Base-by-base conservation (phyloP, 2,888 invertebrate genomes). In the Arrhopalites spinosus region DNA sequence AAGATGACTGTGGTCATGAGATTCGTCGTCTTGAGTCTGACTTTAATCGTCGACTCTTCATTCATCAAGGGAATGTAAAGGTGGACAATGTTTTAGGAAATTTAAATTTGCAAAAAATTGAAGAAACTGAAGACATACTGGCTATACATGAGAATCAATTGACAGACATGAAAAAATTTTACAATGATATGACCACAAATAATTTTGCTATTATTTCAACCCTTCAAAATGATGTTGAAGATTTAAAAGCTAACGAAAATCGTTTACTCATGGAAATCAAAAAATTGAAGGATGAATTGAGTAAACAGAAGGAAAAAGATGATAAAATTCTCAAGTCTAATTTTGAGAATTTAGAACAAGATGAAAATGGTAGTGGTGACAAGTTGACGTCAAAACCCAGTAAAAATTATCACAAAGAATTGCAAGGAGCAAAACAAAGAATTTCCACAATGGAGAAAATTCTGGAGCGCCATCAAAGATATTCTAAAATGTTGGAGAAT, bases 231-330 rank as follows among this genome's bases (percentile, higher is more conserved):
- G 77, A 74, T 50, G 68, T 77, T n/a, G 77, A 67, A 45, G 53
- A 47, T 43, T 68, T 61, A 27, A 77, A 77, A 47, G 2, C 59
- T 2, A 70, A 69, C 27, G 77, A 77, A 29, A 69, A 69, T 47
- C 25, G 74, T 17, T 66, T 74, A 3, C 50, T 53, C 25, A 69
- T 73, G 70, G 80, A 81, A 23, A 25, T 78, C 20, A 27, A 64
- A 56, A 70, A 23, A 47, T 47, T 80, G 77, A 78, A 63, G 53
- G 71, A 53, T 56, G 61, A 20, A 20, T 75, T 89, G 93, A 93
- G 83, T 92, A 59, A 93, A 84, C 90, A 93, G 89, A 91, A 92
- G 84, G 88, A 90, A 73, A 86, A 91, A 70, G 90, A 91, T 83
- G 91, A 90, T 5, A 61, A 25, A 53, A 20, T 20, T 53, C 15